Conservation (phyloP, 2,888 invertebrate genomes). For the Drosophila tripunctata region DNA sequence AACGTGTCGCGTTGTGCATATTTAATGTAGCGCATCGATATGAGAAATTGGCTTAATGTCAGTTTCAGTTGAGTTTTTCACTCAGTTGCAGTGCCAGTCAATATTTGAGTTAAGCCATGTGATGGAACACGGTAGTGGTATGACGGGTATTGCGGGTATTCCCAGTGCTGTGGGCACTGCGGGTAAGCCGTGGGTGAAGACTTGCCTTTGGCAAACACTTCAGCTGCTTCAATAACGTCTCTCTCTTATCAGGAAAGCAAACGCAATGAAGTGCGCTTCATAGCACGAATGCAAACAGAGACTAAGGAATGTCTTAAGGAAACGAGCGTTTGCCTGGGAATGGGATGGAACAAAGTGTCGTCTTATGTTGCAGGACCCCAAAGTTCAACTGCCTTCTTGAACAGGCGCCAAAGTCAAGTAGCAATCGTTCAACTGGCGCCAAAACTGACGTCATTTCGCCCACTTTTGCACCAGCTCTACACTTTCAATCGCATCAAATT, state of each 20-base stretch:
- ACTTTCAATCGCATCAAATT: constrained; percentile 48
- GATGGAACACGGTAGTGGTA: not conserved
- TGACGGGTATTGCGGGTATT: not conserved
- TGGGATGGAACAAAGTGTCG: not conserved
- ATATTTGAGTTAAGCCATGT: constrained; percentile 42
- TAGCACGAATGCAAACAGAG: constrained; percentile 57
- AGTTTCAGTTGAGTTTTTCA: constrained; percentile 3
- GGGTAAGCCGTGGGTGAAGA: no score
- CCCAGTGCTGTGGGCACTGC: constrained; percentile 18
- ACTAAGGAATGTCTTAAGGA: not conserved
- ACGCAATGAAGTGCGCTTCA: constrained; percentile 54
- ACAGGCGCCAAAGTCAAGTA: constrained; percentile 46
- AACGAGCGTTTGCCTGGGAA: no score
- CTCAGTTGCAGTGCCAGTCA: constrained; percentile 45
- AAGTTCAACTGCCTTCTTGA: constrained; percentile 18
- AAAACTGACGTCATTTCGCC: constrained; percentile 6
- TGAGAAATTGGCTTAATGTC: constrained; percentile 42
- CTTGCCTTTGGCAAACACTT: constrained; percentile 63
- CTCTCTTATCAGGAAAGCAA: constrained; percentile 50
- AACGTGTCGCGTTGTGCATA: constrained; percentile 24
- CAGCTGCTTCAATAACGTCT: constrained; percentile 41
- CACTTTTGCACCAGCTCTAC: not conserved
- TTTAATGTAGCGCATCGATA: constrained; percentile 46
- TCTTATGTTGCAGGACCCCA: constrained; percentile 10
- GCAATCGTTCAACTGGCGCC: constrained; percentile 30